Percentiles rank a stretch among this genome's conserved stretches.
Evolutionary conservation across 2,113 vertebrate species (phyloP).

Genomic region (Amblyopsis rosae): DNA sequence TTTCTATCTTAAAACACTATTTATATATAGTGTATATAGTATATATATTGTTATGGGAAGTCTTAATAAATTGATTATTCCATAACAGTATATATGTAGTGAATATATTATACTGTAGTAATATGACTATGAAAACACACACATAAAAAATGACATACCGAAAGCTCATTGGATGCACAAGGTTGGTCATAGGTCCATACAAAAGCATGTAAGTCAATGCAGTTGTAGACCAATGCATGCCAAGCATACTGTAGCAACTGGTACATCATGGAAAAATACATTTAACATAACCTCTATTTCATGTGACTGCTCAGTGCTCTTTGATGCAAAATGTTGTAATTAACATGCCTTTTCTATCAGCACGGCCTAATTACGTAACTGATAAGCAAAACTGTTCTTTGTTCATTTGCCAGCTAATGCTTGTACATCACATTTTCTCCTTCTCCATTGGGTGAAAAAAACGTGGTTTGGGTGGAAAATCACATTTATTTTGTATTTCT

Average conservation of each 20-base stretch:
- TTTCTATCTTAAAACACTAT: too few relatives aligned
- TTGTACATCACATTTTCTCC: neutral
- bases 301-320: constrained; percentile 6
- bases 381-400: neutral
- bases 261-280: neutral
- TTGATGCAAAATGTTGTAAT: constrained; percentile 20
- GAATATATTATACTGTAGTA: too few relatives aligned
- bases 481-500: constrained; percentile 17
- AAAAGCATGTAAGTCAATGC: too few relatives aligned
- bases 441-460: constrained; percentile 5
- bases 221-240: too few relatives aligned
- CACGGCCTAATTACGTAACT: neutral
- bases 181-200: too few relatives aligned
- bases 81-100: too few relatives aligned
- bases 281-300: constrained; percentile 11
- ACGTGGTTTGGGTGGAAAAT: constrained; percentile 63
- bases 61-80: too few relatives aligned
- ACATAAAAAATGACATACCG: too few relatives aligned
- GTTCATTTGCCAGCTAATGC: neutral
- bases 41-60: too few relatives aligned
- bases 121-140: too few relatives aligned
- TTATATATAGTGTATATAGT: too few relatives aligned
- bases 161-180: too few relatives aligned
- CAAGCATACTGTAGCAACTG: constrained; percentile 6
- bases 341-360: neutral